These are phyloP conservation scores for Harpalus rufipes DNA, from an alignment of 2,888 invertebrate species.

Conservation along the genomic window DNA sequence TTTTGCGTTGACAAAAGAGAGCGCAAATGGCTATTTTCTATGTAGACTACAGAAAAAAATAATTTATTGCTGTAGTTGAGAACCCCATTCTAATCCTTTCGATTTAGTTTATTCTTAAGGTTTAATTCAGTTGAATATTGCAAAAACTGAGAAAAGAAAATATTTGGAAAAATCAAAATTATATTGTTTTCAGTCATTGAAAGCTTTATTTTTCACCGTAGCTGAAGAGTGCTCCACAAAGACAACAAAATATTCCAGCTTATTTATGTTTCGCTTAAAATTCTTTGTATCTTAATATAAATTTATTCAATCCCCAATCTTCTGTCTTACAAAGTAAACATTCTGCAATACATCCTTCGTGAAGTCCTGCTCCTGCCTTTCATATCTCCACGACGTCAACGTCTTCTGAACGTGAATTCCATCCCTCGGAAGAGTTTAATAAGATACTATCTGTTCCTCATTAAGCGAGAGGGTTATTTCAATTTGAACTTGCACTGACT, in stretches of 20 bases:
- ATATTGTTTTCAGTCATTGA: too few species aligned
- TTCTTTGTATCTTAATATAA: neutral
- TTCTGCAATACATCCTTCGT: neutral
- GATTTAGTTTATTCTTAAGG: too few species aligned
- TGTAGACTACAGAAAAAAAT: too few species aligned
- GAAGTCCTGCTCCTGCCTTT: neutral
- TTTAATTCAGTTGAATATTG: too few species aligned
- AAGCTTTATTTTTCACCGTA: too few species aligned
- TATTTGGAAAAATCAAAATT: too few species aligned
- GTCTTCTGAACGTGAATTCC: neutral
- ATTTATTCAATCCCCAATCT: neutral
- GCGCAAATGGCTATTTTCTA: too few species aligned
- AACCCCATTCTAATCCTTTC: too few species aligned
- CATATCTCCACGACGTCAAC: neutral
- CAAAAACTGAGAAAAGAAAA: too few species aligned
- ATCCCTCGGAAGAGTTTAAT: slow-evolving; percentile 69
- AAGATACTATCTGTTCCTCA: slow-evolving; percentile 75
- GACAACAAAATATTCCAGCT: neutral
- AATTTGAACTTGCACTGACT: neutral
- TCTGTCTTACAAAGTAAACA: slow-evolving; percentile 2
- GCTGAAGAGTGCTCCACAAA: too few species aligned
- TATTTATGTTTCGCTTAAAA: neutral
- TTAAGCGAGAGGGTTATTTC: slow-evolving; percentile 69
- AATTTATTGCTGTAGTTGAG: too few species aligned
- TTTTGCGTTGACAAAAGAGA: too few species aligned